phyloP scores from a whole-genome alignment of 2,113 vertebrate genomes.

The Datnioides undecimradiatus region DNA sequence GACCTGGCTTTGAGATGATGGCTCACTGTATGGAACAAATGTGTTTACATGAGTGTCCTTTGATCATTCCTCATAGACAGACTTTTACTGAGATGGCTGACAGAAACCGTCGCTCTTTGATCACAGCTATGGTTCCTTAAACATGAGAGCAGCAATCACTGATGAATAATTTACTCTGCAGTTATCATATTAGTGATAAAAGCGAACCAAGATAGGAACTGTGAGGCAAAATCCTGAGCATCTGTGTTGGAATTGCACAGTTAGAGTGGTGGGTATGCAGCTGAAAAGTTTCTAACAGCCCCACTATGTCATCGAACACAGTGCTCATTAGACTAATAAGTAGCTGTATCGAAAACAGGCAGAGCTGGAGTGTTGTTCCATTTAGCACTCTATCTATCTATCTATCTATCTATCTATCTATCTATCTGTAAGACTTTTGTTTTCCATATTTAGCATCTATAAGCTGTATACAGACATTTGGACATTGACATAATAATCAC shows the following conservation, averaged over 20 bases:
- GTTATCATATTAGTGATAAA: constrained; percentile 73
- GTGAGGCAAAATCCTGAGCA: constrained; percentile 33
- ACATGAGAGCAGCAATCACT: constrained; percentile 48
- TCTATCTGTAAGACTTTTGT: background rate
- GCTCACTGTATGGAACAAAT: constrained; percentile 23
- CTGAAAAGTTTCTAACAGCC: constrained; percentile 14
- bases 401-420: constrained; percentile 5
- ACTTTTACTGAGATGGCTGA: constrained; percentile 37
- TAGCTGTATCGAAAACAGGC: constrained; percentile 21
- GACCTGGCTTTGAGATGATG: constrained; percentile 14
- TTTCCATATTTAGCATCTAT: background rate
- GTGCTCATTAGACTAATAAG: constrained; percentile 54
- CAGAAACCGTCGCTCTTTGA: constrained; percentile 49
- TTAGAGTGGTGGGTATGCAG: constrained; percentile 18
- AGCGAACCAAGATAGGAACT: constrained; percentile 46
- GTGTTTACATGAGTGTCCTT: constrained; percentile 53
- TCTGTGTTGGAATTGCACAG: constrained; percentile 37
- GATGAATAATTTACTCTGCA: constrained; percentile 75
- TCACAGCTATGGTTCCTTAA: constrained; percentile 59
- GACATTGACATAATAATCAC: background rate
- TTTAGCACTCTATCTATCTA: background rate
- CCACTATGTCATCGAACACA: constrained; percentile 19
- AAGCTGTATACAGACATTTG: background rate
- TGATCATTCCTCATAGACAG: constrained; percentile 42
- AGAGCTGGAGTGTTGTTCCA: constrained; percentile 21